A percentile compares a stretch with the other conserved stretches of the same genome.
Evolutionary conservation across 2,113 vertebrate genomes (phyloP).

Genomic region (Acrocephalus kingi): DNA sequence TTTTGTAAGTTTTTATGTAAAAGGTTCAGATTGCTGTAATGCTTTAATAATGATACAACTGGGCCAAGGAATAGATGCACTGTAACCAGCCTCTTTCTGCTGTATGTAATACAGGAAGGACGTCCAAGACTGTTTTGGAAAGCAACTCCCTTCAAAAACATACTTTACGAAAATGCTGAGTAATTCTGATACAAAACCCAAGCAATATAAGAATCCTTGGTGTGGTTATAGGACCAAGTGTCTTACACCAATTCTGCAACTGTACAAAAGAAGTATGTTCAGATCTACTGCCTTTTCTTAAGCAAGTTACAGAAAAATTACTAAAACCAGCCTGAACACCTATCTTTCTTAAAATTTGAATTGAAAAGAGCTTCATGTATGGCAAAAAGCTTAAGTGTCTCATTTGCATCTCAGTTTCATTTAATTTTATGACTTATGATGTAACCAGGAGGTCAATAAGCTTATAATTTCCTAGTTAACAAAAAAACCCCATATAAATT

Average conservation of each 20-base stretch:
- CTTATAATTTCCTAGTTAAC: not conserved
- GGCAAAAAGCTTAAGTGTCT: not conserved
- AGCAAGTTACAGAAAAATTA: not conserved
- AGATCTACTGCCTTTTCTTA: not conserved
- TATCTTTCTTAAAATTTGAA: not conserved
- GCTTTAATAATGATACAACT: not conserved
- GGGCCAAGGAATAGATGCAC: not conserved
- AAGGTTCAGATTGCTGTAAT: slow-evolving; percentile 39
- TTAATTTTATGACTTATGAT: rapidly evolving
- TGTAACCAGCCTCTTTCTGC: not conserved
- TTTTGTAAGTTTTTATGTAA: slow-evolving; percentile 39
- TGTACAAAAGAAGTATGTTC: not conserved
- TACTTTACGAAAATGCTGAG: not conserved
- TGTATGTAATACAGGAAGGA: not conserved
- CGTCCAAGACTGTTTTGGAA: not conserved
- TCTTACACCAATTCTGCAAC: not conserved
- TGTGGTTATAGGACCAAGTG: not conserved
- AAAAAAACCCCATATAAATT: not conserved
- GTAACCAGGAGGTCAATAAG: not conserved
- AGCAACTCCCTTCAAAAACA: not conserved
- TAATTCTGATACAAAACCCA: not conserved
- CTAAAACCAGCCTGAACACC: not conserved
- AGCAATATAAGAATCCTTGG: not conserved
- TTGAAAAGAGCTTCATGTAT: not conserved
- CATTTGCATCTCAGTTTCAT: not conserved